Percentiles rank a stretch among this genome's conserved stretches.
Conservation (phyloP, 2,888 invertebrate genomes). For the Eupelmus urozonus region DNA sequence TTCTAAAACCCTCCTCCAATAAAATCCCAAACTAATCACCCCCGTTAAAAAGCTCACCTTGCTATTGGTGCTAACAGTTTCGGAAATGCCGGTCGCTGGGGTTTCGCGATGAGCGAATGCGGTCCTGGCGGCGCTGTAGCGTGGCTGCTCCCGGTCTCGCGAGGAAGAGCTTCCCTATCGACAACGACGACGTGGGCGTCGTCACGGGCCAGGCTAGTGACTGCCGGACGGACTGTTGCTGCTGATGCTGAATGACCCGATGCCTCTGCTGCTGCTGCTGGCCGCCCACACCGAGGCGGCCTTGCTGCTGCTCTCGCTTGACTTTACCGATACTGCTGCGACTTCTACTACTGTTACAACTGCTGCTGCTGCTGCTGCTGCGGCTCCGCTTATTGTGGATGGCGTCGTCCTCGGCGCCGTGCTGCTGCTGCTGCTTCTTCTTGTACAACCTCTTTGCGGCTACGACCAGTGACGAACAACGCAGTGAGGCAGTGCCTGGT, state of each 20-base stretch:
- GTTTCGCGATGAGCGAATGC: constrained; percentile 65
- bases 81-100: constrained; percentile 73
- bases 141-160: constrained; percentile 25
- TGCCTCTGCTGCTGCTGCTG: constrained; percentile 33
- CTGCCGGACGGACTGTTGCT: constrained; percentile 48
- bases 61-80: constrained; percentile 77
- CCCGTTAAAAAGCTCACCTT: constrained; percentile 68
- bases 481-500: constrained; percentile 82
- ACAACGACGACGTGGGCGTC: constrained; percentile 34
- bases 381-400: constrained; percentile 18
- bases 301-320: constrained; percentile 60
- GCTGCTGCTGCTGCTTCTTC: background rate
- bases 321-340: constrained; percentile 46
- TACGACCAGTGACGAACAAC: constrained; percentile 78
- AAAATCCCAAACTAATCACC: no score
- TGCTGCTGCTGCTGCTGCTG: constrained; percentile 61
- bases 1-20: no score
- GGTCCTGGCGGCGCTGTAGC: constrained; percentile 46
- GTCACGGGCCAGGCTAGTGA: constrained; percentile 42
- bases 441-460: constrained; percentile 57
- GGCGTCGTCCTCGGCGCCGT: constrained; percentile 4
- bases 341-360: constrained; percentile 29
- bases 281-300: constrained; percentile 54
- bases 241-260: constrained; percentile 36
- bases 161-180: constrained; percentile 32